Conservation (phyloP, 2,113 vertebrate genomes). For the Nyctibius bracteatus region DNA sequence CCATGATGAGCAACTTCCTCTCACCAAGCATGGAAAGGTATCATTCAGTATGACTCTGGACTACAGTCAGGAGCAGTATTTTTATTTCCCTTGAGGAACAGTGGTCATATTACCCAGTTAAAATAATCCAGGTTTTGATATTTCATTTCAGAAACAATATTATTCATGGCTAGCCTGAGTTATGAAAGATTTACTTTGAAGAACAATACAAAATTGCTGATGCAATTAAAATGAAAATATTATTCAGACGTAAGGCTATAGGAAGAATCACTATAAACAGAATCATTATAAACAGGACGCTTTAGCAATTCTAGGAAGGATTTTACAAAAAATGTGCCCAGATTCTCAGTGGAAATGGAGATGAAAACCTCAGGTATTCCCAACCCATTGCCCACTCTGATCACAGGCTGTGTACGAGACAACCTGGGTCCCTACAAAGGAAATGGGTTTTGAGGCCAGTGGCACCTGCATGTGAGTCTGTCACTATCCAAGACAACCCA, state of each 20-base stretch:
- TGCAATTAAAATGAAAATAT: conserved; percentile 16
- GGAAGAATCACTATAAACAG: background rate
- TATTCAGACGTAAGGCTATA: background rate
- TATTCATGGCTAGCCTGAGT: background rate
- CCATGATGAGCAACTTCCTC: background rate
- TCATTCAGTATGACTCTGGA: background rate
- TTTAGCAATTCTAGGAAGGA: background rate
- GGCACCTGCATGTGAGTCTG: background rate
- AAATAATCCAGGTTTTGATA: background rate
- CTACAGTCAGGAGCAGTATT: background rate
- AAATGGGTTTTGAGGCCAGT: accelerated
- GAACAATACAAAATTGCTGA: background rate
- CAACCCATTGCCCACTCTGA: background rate
- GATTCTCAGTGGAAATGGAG: background rate
- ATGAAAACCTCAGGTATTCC: background rate
- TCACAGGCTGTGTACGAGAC: background rate
- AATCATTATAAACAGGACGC: background rate
- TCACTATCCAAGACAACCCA: background rate
- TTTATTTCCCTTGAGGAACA: background rate
- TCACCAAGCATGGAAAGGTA: background rate
- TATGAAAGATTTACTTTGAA: background rate
- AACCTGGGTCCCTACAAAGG: background rate
- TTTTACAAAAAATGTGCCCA: background rate
- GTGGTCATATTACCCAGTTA: background rate
- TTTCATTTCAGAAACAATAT: conserved; percentile 4